Evolutionary conservation across 2,113 vertebrate genomes (phyloP).

Genomic region (Columba livia): DNA sequence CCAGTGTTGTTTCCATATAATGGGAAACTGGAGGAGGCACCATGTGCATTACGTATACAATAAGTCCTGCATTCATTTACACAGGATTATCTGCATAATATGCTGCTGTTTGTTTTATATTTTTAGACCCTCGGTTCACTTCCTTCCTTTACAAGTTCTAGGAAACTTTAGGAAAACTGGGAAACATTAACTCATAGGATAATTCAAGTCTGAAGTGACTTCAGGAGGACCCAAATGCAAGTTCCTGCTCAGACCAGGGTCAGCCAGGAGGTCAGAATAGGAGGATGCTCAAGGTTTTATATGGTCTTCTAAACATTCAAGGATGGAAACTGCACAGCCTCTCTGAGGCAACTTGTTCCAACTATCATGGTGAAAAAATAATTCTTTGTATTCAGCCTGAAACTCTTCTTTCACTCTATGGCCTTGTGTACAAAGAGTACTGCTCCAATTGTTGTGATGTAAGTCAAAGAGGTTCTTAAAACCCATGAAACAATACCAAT

Average conservation of each 20-base stretch:
- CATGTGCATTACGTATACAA: neutral
- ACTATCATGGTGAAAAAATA: neutral
- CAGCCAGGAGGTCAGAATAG: neutral
- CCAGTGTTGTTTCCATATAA: neutral
- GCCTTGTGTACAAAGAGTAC: neutral
- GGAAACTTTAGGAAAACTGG: neutral
- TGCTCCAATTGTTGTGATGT: fast-evolving
- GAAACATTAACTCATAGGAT: neutral
- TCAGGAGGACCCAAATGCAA: neutral
- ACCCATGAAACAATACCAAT: neutral
- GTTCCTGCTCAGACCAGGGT: neutral
- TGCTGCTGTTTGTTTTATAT: neutral
- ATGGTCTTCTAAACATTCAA: neutral
- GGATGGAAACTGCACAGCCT: neutral
- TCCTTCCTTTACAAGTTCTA: neutral
- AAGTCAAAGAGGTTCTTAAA: neutral
- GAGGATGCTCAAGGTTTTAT: neutral
- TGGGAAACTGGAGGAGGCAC: neutral
- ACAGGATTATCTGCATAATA: neutral
- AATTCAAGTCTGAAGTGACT: neutral
- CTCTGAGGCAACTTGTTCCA: neutral
- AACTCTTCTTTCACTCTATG: neutral
- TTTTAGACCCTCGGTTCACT: neutral
- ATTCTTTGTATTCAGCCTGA: neutral
- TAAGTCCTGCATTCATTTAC: neutral